A percentile compares a stretch with the other conserved stretches of the same genome.
These are phyloP conservation scores for Sphinx pinastri DNA, from an alignment of 2,888 invertebrate species.

Conservation along the genomic window DNA sequence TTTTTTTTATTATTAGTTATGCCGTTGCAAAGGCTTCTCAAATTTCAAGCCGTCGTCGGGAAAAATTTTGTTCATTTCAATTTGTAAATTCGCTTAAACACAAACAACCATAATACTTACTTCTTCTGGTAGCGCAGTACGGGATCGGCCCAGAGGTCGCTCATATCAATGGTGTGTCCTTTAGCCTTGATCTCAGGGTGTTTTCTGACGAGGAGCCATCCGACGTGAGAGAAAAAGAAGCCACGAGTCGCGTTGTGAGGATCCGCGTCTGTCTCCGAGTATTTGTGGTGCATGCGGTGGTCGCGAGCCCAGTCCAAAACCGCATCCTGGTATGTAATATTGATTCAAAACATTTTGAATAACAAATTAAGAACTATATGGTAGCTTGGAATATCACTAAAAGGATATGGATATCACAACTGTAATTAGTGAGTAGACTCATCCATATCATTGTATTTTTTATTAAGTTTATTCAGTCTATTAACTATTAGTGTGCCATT, in stretches of 20 bases:
- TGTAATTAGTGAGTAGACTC: too few species aligned
- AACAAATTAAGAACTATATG: too few species aligned
- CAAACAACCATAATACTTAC: slow-evolving; percentile 75
- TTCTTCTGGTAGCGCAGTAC: slow-evolving; percentile 93
- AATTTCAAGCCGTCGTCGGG: too few species aligned
- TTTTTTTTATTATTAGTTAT: too few species aligned
- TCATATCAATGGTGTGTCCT: slow-evolving; percentile 92
- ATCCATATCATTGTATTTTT: too few species aligned
- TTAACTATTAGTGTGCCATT: too few species aligned
- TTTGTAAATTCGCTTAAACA: too few species aligned
- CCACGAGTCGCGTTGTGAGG: slow-evolving; percentile 96
- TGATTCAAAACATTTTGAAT: neutral
- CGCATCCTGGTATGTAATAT: slow-evolving; percentile 83
- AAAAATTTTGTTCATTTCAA: too few species aligned
- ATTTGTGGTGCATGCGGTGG: slow-evolving; percentile 95
- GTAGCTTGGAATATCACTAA: too few species aligned
- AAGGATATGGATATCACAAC: too few species aligned
- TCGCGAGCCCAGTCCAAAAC: slow-evolving; percentile 92
- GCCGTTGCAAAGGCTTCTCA: too few species aligned
- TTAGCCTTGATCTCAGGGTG: slow-evolving; percentile 95
- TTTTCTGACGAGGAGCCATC: slow-evolving; percentile 96
- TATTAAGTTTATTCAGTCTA: too few species aligned
- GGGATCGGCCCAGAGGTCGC: slow-evolving; percentile 91
- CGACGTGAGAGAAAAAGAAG: slow-evolving; percentile 98
- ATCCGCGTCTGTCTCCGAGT: slow-evolving; percentile 96